Base-by-base conservation (phyloP, 2,113 vertebrate species). In the Turnix velox region DNA sequence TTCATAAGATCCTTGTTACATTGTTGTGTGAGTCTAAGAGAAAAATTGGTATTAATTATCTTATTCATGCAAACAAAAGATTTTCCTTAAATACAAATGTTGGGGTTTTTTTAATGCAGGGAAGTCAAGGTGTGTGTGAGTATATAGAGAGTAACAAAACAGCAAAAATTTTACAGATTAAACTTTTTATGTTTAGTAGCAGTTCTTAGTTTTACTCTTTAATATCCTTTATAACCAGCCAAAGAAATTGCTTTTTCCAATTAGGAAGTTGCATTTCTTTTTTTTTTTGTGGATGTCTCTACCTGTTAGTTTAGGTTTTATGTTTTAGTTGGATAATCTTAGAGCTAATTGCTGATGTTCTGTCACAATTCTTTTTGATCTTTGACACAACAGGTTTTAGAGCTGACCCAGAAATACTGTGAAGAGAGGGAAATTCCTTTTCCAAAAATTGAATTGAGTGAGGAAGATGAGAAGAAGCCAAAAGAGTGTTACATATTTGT, bases 401-500 rank as follows among this genome's bases (percentile, higher is more conserved):
- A 97, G 65, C 74, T 93, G 88, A 98, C 98, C n/a, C 95, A 96
- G 74, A 93, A 96, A 69, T 98, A 97, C 68, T 98, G 98, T 69
- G 91, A 65, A 81, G 98, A 98, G 27, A 93, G 66, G 25, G 96
- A 95, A 51, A 97, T 98, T 87, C 97, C 98, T 43, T 98, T 98
- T 83, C 98, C 98, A 43, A 92, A 66, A 87, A 97, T 98, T 1
- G n/a, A 51, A 46, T 61, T 97, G 54, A 92, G 33, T 58, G 80
- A 96, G 4, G 94, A 97, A 83, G 97, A 98, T 67, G 28, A 97
- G 67, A 79, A 95, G 58, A 89, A 95, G 1, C 97, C 98, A 31
- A 96, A 88, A 2, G 98, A 98, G 24, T 98, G 97, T 88, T 98
- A 98, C 8, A 2, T 98, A 59, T 98, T 98, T 87, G 77, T 95